Conservation (phyloP, 2,797 vertebrate genomes). For the Coranthus polyacanthus region DNA sequence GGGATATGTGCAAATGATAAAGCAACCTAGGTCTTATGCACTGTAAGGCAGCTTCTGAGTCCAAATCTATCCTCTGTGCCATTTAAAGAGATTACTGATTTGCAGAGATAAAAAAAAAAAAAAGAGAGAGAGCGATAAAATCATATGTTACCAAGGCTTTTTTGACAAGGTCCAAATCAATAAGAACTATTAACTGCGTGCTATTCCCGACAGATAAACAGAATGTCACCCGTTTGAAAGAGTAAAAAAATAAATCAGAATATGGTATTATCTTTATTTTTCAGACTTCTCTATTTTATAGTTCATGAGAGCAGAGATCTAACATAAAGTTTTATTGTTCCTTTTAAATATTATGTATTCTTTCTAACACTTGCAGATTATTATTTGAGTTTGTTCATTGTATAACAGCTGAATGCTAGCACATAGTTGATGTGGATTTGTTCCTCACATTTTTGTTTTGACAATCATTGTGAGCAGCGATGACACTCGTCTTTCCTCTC, state of each 20-base stretch:
- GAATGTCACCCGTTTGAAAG: slow-evolving; percentile 75
- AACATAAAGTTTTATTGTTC: slow-evolving; percentile 64
- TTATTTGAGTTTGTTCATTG: slow-evolving; percentile 55
- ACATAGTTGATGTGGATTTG: slow-evolving; percentile 33
- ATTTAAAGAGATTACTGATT: slow-evolving; percentile 67
- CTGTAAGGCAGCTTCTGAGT: slow-evolving; percentile 68
- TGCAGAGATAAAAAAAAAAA: slow-evolving; percentile 1
- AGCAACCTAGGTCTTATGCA: slow-evolving; percentile 63
- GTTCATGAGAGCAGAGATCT: slow-evolving; percentile 74
- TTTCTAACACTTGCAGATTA: slow-evolving; percentile 51
- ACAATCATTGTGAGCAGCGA: slow-evolving; percentile 66
- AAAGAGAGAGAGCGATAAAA: slow-evolving; percentile 1
- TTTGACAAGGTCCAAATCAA: slow-evolving; percentile 16
- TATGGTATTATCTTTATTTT: slow-evolving; percentile 71
- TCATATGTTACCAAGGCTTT: slow-evolving; percentile 28
- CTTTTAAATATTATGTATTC: slow-evolving; percentile 56
- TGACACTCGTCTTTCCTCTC: slow-evolving; percentile 16
- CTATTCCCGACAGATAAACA: slow-evolving; percentile 50
- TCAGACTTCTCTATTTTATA: slow-evolving; percentile 72
- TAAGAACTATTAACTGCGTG: slow-evolving; percentile 14
- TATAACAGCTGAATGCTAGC: slow-evolving; percentile 30
- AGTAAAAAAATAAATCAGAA: slow-evolving; percentile 36
- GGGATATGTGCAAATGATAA: slow-evolving; percentile 38
- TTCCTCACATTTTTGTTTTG: slow-evolving; percentile 58
- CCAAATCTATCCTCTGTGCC: slow-evolving; percentile 59